Conservation (phyloP, 2,797 vertebrate genomes). For the Acrossocheilus fasciatus region DNA sequence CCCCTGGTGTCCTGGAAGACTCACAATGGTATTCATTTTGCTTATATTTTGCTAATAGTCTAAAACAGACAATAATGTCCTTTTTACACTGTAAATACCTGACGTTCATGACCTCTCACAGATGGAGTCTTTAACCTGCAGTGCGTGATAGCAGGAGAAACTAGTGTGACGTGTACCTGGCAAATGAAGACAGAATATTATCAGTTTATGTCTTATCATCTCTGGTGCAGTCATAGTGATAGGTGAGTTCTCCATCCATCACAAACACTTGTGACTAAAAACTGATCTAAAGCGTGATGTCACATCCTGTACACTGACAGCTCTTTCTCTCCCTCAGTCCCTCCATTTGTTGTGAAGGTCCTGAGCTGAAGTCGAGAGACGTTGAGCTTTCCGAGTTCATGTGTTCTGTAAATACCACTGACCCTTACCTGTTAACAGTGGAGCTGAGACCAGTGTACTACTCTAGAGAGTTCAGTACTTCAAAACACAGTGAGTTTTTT, state of each 20-base stretch:
- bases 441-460: slow-evolving; percentile 30
- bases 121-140: slow-evolving; percentile 61
- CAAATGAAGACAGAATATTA: slow-evolving; percentile 70
- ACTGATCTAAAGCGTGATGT: background rate
- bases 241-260: slow-evolving; percentile 66
- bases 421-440: slow-evolving; percentile 49
- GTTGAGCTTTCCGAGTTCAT: slow-evolving; percentile 6
- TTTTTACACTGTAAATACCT: background rate
- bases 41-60: background rate
- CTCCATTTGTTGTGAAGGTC: background rate
- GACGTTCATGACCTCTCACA: background rate
- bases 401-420: slow-evolving; percentile 23
- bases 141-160: slow-evolving; percentile 73
- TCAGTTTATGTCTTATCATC: slow-evolving; percentile 71
- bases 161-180: slow-evolving; percentile 75
- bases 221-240: slow-evolving; percentile 61
- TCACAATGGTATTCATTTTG: slow-evolving; percentile 58
- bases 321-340: background rate
- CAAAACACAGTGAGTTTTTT: slow-evolving; percentile 41
- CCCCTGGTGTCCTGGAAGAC: slow-evolving; percentile 69
- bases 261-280: background rate
- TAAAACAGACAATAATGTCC: background rate
- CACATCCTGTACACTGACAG: background rate
- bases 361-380: background rate
- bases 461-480: accelerated